phyloP scores from a whole-genome alignment of 2,797 vertebrate species.

The Rhinogobio ventralis region DNA sequence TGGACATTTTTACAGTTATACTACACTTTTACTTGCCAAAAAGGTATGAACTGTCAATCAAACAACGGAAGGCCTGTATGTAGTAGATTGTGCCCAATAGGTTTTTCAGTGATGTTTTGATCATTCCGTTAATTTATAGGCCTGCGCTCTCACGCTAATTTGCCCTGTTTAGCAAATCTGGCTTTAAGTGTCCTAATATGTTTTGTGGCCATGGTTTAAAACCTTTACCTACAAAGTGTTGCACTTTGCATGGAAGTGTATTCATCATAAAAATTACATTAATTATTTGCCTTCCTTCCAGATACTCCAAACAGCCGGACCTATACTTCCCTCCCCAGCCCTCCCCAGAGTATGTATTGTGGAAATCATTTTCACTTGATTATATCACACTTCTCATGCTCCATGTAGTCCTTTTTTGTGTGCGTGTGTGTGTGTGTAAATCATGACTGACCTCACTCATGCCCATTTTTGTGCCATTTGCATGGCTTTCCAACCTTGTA shows the following conservation, averaged over 20 bases:
- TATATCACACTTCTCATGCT: conserved; percentile 4
- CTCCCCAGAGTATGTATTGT: conserved; percentile 86
- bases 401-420: not conserved
- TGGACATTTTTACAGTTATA: too few relatives aligned
- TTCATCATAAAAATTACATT: conserved; percentile 17
- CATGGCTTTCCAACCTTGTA: conserved; percentile 32
- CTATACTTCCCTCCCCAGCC: conserved; percentile 85
- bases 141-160: too few relatives aligned
- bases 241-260: not conserved
- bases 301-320: conserved; percentile 90
- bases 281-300: conserved; percentile 77
- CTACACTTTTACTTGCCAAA: too few relatives aligned
- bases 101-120: too few relatives aligned
- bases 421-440: not conserved
- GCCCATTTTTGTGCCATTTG: conserved; percentile 45
- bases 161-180: too few relatives aligned
- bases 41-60: not conserved
- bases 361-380: conserved; percentile 6
- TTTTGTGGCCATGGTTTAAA: not conserved
- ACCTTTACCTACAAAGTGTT: not conserved
- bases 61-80: not conserved
- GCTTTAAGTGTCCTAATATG: not conserved
- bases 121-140: too few relatives aligned
- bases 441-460: conserved; percentile 20
- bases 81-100: too few relatives aligned